Base-by-base conservation (phyloP, 2,888 invertebrate species). In the Andrena hattorfiana region DNA sequence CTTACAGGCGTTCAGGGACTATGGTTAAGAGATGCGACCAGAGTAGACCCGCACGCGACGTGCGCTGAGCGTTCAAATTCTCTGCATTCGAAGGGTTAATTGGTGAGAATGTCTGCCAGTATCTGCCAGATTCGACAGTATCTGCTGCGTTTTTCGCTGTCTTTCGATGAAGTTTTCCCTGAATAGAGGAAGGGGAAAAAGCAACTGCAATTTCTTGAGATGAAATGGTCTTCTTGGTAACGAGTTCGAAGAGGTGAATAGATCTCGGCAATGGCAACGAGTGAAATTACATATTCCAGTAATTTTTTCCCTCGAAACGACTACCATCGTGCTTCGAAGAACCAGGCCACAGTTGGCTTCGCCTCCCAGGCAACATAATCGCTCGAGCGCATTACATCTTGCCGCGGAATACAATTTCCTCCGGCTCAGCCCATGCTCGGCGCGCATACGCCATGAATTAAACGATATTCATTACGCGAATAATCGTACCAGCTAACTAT, bases 381-480 rank as follows among this genome's bases (percentile, higher is more conserved):
- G 72, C 30, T 30, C 54, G 63, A 26, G 28, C 71, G 51, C 64
- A 59, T 80, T 76, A 71, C 77, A 64, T 77, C 71, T 71, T 30
- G 77, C 69, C 42, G 54, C 13, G 30, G 42, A 69, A 77, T 77
- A 79, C 79, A 79, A 79, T 76, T 76, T 69, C 49, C 76, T 42
- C 76, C 48, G 28, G 59, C 69, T 59, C 70, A 60, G 70, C 23
- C 60, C 60, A 48, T 70, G 60, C 70, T 16, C 13, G 10, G 26
- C 32, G 35, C 69, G 64, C 56, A 49, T 67, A 35, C 59, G 51
- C 66, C 51, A 48, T 51, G 79, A 80, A 80, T 80, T 80, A 80
- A 80, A 80, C 79, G 77, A 79, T 77, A 75, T 75, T 75, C 67
- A 68, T 69, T 77, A 77, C 64, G 56, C 69, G 77, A 35, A 77